Evolutionary conservation across 2,797 vertebrate species (phyloP), one percentile per base, ranked within the genome.

Genomic region (Tragopan temminckii): DNA sequence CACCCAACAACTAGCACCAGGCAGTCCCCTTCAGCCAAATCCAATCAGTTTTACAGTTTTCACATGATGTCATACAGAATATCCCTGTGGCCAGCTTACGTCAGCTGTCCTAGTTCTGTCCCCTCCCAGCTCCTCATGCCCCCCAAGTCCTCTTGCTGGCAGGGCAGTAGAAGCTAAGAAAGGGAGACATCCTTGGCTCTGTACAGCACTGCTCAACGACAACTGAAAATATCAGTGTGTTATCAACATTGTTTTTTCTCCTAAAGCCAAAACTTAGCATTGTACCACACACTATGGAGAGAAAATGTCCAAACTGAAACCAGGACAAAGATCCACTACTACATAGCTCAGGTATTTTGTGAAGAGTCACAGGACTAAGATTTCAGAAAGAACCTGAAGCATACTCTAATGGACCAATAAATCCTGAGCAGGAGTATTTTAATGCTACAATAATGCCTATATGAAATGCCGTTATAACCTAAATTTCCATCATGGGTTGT

Each of bases 371-470:
- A 77, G 6, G 5, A 24, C 11, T 61, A 57, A 59, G 55, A 86
- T 58, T 92, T 70, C 62, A 87, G 69, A 72, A 75, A 69, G 52
- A 89, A 85, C 31, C 31, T 80, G 55, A 87, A 89, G 43, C 69
- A 24, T 48, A 25, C 55, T 84, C 46, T 90, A 55, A 76, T 46
- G 19, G 69, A 46, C 55, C 46, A 57, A 53, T 94, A 91, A 86
- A 89, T 92, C 72, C 59, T 8, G 15, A 36, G 36, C 58, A 82
- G 38, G 35, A 52, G 24, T 66, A 72, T 83, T 90, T 90, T 72
- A 89, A 69, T 79, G 66, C 31, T 76, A 62, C 42, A 87, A 19
- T 68, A 87, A 92, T 80, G 59, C 63, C 81, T 69, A 2, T 55
- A 59, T 57, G 87, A 93, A 42, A 42, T 80, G 38, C 63, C 35